Base-by-base conservation (phyloP, 53 echinoderm and acorn worm genomes). In the Holothuria scabra region DNA sequence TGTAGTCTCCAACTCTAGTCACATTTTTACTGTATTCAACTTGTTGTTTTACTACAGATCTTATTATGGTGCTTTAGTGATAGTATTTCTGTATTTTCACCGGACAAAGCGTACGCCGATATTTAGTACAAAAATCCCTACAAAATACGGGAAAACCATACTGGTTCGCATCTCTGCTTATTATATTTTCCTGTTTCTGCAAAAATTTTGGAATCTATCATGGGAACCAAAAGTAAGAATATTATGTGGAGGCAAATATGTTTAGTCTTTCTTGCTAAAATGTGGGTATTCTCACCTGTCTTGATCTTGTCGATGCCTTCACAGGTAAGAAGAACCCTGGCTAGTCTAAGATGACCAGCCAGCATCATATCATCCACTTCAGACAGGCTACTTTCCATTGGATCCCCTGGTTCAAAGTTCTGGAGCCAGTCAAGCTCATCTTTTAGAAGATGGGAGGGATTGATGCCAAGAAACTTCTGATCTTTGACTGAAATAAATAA, bases 341-440 rank as follows among this genome's bases (percentile, higher is more conserved):
- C 90, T 20, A 99, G 87, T 68, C 88, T 84, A 5, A 99, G 89
- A 58, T 99, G 99, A n/a, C 99, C 99, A 4, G 99, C 94, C 83
- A 99, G 83, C 56, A 99, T 74, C 28, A 79, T 83, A 87, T 99
- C 92, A 56, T 99, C 99, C 1, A 92, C 90, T 65, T 87, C 86
- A 9, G 81, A 72, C n/a, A 91, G 87, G 64, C 85, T 83, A 24
- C 85, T 74, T 56, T 94, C 92, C 68, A 95, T 91, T 0, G 89
- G 79, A 72, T 93, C 96, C 16, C 90, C 88, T 18, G 99, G 91
- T 81, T 99, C 99, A 95, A 99, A 99, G 89, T 92, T 99, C 65
- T 92, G 90, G 28, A 99, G 88, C 99, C 99, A 99, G 79, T 94
- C 99, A 1, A 94, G 93, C 84, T 99, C 99, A 84, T 99, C 99